These are phyloP conservation scores for Ceyx margarethae DNA, from an alignment of 2,113 vertebrate genomes.

Conservation along the genomic window DNA sequence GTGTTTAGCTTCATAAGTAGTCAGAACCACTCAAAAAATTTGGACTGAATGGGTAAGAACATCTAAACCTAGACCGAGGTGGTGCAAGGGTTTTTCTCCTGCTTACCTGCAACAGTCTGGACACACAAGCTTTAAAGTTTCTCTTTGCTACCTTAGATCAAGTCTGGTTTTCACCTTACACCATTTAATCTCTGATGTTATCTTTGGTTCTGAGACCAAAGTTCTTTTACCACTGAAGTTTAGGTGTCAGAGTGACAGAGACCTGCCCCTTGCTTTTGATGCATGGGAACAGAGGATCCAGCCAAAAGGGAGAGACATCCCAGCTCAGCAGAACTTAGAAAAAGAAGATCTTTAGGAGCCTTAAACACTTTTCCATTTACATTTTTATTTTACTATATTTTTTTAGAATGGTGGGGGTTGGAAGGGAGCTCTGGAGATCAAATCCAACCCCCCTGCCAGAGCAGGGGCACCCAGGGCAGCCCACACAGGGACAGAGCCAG, in stretches of 20 bases:
- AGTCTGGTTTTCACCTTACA: neutral
- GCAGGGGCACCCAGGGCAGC: too few relatives aligned
- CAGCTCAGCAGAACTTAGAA: neutral
- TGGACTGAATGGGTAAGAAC: too few relatives aligned
- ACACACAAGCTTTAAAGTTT: neutral
- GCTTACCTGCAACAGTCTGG: too few relatives aligned
- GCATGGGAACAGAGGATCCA: neutral
- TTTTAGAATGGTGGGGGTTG: too few relatives aligned
- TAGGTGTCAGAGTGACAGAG: neutral
- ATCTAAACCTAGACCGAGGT: too few relatives aligned
- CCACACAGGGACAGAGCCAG: too few relatives aligned
- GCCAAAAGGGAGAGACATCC: neutral
- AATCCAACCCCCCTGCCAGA: too few relatives aligned
- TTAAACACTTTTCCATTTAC: neutral
- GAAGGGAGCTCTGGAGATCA: too few relatives aligned
- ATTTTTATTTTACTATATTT: too few relatives aligned
- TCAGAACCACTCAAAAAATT: too few relatives aligned
- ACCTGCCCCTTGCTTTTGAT: neutral
- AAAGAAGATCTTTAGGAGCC: neutral
- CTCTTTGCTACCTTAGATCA: neutral
- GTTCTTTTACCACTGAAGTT: neutral
- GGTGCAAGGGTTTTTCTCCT: too few relatives aligned
- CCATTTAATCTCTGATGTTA: neutral
- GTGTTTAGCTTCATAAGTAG: too few relatives aligned
- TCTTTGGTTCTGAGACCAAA: neutral